phyloP scores from a whole-genome alignment of 2,888 invertebrate species.

The Melolontha melolontha region DNA sequence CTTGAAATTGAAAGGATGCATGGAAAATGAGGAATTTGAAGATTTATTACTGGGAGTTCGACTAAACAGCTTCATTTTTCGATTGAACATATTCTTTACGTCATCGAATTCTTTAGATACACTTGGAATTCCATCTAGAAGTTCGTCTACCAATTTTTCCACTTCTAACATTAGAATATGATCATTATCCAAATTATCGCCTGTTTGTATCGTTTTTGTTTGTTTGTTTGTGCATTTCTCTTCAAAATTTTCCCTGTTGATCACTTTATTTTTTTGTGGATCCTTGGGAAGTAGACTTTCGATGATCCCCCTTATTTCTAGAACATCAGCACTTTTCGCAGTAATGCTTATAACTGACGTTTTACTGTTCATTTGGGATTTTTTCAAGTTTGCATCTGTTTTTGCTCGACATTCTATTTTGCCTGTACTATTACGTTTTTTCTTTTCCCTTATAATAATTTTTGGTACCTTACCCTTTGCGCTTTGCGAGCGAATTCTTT shows the following conservation, averaged over 20 bases:
- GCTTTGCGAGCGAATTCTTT: neutral
- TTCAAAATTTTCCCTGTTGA: neutral
- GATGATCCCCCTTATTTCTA: conserved; percentile 21
- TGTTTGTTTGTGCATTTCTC: neutral
- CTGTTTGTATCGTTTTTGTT: neutral
- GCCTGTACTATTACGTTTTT: neutral
- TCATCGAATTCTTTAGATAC: neutral
- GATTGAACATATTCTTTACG: neutral
- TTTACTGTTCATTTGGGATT: neutral
- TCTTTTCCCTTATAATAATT: conserved; percentile 40
- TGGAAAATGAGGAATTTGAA: neutral
- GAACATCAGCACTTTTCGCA: conserved; percentile 11
- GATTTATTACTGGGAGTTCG: neutral
- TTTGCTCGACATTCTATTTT: neutral
- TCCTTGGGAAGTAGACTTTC: conserved; percentile 16
- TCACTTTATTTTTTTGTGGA: conserved; percentile 1
- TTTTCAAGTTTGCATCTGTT: neutral
- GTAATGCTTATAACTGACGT: conserved; percentile 16
- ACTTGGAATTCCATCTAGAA: conserved; percentile 17
- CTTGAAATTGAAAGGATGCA: neutral
- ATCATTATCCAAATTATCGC: neutral
- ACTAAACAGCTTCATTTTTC: no score
- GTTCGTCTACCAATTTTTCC: conserved; percentile 19
- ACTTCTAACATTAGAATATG: conserved; percentile 7
- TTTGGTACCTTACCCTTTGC: conserved; percentile 32